phyloP scores from a whole-genome alignment of 2,113 vertebrate species.

The Ammospiza nelsoni region DNA sequence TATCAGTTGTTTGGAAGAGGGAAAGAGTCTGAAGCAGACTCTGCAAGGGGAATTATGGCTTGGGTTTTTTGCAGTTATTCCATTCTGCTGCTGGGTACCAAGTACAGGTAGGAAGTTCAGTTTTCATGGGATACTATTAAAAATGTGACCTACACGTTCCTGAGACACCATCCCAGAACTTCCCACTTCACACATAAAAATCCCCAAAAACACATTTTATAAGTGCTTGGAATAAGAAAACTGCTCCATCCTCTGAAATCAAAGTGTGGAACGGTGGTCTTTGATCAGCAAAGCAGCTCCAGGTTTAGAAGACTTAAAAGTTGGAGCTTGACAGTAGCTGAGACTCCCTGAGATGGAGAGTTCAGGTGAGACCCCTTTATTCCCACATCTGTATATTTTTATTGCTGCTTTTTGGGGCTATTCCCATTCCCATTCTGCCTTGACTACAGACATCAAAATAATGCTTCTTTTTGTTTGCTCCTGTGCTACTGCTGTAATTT shows the following conservation, averaged over 20 bases:
- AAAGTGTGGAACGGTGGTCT: background rate
- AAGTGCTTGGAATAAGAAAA: background rate
- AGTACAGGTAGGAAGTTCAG: background rate
- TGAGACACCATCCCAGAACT: background rate
- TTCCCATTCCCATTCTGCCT: background rate
- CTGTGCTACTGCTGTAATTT: background rate
- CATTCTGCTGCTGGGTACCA: background rate
- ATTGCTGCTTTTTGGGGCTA: background rate
- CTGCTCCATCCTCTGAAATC: background rate
- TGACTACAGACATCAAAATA: background rate
- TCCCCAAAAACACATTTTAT: background rate
- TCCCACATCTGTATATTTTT: background rate
- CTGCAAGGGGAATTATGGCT: background rate
- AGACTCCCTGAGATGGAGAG: rapidly evolving
- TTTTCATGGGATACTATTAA: background rate
- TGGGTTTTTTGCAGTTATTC: background rate
- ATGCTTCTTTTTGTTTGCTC: background rate
- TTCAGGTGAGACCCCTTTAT: background rate
- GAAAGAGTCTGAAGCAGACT: background rate
- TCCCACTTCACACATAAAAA: background rate
- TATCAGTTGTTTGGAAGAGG: background rate
- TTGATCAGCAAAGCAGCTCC: background rate
- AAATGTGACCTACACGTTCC: background rate
- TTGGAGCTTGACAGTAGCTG: background rate
- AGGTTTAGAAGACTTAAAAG: background rate